These are phyloP conservation scores for Leptinotarsa rubiginosa DNA, from an alignment of 2,888 invertebrate species.

Conservation along the genomic window DNA sequence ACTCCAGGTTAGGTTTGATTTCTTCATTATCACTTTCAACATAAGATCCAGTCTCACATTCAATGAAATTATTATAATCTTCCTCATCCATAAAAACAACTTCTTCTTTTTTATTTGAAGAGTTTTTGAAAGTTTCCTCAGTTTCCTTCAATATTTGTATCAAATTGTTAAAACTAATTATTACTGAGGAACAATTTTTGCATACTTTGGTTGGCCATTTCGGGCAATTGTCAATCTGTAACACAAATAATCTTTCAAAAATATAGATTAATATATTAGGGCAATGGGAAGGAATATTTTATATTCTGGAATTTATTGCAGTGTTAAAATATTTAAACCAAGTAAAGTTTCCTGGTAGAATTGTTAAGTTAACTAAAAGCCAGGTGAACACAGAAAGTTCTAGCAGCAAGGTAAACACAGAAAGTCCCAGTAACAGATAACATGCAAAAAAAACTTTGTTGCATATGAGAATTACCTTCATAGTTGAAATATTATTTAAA, in stretches of 20 bases:
- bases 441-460: neutral
- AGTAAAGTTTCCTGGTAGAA: too few relatives aligned
- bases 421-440: too few relatives aligned
- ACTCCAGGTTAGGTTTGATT: neutral
- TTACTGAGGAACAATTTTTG: conserved; percentile 32
- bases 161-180: conserved; percentile 34
- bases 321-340: too few relatives aligned
- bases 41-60: conserved; percentile 33
- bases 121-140: conserved; percentile 17
- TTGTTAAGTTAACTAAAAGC: too few relatives aligned
- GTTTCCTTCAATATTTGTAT: conserved; percentile 31
- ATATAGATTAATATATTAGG: neutral
- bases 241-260: too few relatives aligned
- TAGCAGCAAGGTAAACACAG: too few relatives aligned
- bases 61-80: conserved; percentile 38
- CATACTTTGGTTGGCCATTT: conserved; percentile 31
- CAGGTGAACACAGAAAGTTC: too few relatives aligned
- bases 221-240: conserved; percentile 32
- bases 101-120: conserved; percentile 32
- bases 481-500: conserved; percentile 28
- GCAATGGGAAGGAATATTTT: too few relatives aligned
- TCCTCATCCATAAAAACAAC: conserved; percentile 37
- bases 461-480: conserved; percentile 28
- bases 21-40: conserved; percentile 29
- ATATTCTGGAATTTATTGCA: too few relatives aligned